Percentiles rank a stretch among this genome's conserved stretches.
phyloP scores from a whole-genome alignment of 2,797 vertebrate species.

The Chelon labrosus region DNA sequence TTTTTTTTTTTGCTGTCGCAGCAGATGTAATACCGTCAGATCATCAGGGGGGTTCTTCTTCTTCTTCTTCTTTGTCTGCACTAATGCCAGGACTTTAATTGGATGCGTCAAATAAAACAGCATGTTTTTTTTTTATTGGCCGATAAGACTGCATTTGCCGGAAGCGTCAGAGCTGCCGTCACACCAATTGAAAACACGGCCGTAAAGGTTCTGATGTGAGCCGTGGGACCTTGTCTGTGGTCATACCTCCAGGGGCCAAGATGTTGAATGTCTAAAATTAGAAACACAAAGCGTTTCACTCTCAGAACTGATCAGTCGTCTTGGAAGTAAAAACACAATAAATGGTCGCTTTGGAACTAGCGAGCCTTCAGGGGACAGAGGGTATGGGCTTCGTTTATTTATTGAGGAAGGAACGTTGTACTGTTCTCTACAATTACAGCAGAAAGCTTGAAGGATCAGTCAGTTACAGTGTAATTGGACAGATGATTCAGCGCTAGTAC shows the following conservation, averaged over 20 bases:
- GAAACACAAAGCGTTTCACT: slow-evolving; percentile 4
- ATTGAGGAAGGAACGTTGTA: slow-evolving; percentile 33
- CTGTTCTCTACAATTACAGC: slow-evolving; percentile 47
- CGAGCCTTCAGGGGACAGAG: slow-evolving; percentile 2
- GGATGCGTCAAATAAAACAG: slow-evolving; percentile 27
- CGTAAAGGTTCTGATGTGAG: slow-evolving; percentile 23
- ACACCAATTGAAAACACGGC: slow-evolving; percentile 15
- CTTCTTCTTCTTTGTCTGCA: slow-evolving; percentile 9
- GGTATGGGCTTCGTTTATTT: slow-evolving; percentile 21
- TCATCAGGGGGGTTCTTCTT: slow-evolving; percentile 11
- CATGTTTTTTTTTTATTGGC: slow-evolving; percentile 18
- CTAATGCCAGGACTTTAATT: slow-evolving; percentile 25
- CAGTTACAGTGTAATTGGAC: slow-evolving; percentile 68
- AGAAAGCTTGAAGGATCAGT: slow-evolving; percentile 51
- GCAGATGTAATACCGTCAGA: slow-evolving; percentile 1
- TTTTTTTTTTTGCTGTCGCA: slow-evolving; percentile 11
- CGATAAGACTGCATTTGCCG: slow-evolving; percentile 21
- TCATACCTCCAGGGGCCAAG: not conserved
- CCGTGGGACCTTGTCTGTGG: not conserved
- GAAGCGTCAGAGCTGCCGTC: not conserved
- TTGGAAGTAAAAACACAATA: not conserved
- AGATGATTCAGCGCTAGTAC: slow-evolving; percentile 47
- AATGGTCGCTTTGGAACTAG: slow-evolving; percentile 22
- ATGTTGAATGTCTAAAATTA: not conserved
- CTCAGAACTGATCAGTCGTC: slow-evolving; percentile 31